Conservation (phyloP, 2,888 invertebrate genomes). For the Phortica okadai region DNA sequence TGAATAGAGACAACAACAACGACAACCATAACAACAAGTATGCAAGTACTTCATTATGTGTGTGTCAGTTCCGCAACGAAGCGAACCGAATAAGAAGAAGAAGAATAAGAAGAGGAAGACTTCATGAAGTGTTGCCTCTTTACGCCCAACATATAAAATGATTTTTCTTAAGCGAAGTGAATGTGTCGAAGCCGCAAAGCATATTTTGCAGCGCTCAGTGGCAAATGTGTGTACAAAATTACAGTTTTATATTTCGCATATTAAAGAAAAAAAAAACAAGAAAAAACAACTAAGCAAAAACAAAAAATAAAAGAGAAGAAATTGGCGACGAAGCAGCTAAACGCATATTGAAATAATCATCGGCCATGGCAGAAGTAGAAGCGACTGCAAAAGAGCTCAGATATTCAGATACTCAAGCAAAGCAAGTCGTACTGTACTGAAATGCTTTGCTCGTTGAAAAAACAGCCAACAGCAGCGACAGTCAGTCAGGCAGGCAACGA, state of each 20-base stretch:
- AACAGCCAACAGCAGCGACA: background rate
- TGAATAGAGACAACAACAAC: background rate
- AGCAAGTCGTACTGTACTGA: slow-evolving; percentile 27
- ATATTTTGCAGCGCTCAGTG: slow-evolving; percentile 4
- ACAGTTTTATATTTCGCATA: background rate
- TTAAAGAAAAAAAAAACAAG: background rate
- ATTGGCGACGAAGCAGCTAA: background rate
- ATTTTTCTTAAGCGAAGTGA: background rate
- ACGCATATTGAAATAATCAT: slow-evolving; percentile 28
- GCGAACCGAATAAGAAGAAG: too few species aligned
- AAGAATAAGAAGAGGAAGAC: background rate
- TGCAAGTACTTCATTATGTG: slow-evolving; percentile 15
- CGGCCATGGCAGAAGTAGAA: background rate
- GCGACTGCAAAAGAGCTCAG: background rate
- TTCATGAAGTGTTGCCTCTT: slow-evolving; percentile 17
- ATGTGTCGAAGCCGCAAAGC: background rate
- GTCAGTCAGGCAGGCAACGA: background rate
- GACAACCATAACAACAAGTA: slow-evolving; percentile 2
- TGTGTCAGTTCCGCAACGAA: background rate
- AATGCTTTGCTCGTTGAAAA: slow-evolving; percentile 17
- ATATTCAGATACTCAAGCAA: slow-evolving; percentile 15
- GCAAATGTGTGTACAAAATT: background rate
- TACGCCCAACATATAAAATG: slow-evolving; percentile 3
- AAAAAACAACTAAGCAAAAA: background rate
- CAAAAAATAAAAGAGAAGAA: background rate